A percentile compares a stretch with the other conserved stretches of the same genome.
phyloP scores from a whole-genome alignment of 2,888 invertebrate species.

The Timema podura region DNA sequence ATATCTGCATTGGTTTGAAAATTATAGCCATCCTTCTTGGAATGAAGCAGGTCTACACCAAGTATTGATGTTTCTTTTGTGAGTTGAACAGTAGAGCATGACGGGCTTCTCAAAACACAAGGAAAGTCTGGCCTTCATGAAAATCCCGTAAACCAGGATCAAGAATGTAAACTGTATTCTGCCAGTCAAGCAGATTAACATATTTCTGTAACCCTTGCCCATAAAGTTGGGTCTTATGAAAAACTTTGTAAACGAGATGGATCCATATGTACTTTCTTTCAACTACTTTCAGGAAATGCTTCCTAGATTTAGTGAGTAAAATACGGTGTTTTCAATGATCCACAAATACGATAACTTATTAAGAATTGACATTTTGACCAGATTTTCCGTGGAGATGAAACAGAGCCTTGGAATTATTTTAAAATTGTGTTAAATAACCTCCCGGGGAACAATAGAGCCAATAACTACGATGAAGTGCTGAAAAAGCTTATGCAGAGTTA shows the following conservation, averaged over 20 bases:
- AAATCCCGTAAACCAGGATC: not conserved
- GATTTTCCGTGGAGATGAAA: not conserved
- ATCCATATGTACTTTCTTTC: slow-evolving; percentile 5
- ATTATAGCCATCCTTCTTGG: slow-evolving; percentile 9
- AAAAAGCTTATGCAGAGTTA: too few species aligned
- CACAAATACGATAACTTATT: slow-evolving; percentile 8
- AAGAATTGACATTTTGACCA: not conserved
- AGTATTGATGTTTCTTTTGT: slow-evolving; percentile 12
- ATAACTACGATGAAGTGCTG: too few species aligned
- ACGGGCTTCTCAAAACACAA: slow-evolving; percentile 3
- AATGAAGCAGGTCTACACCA: slow-evolving; percentile 17
- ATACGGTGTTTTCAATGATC: not conserved
- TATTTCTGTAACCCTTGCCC: slow-evolving; percentile 5
- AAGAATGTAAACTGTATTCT: not conserved
- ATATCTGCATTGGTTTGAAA: slow-evolving; percentile 13
- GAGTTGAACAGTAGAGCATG: slow-evolving; percentile 1
- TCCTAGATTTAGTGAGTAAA: slow-evolving; percentile 6
- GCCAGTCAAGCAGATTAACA: not conserved
- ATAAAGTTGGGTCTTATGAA: slow-evolving; percentile 15
- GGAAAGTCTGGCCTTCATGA: not conserved
- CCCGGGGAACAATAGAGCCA: too few species aligned
- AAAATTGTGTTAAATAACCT: too few species aligned
- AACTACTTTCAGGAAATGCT: slow-evolving; percentile 6
- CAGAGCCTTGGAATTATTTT: too few species aligned
- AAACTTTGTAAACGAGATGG: slow-evolving; percentile 17